Evolutionary conservation across 1,140 invertebrate genomes (phyloP), one percentile per base, ranked within the genome.

Genomic region (Platyura marginata): DNA sequence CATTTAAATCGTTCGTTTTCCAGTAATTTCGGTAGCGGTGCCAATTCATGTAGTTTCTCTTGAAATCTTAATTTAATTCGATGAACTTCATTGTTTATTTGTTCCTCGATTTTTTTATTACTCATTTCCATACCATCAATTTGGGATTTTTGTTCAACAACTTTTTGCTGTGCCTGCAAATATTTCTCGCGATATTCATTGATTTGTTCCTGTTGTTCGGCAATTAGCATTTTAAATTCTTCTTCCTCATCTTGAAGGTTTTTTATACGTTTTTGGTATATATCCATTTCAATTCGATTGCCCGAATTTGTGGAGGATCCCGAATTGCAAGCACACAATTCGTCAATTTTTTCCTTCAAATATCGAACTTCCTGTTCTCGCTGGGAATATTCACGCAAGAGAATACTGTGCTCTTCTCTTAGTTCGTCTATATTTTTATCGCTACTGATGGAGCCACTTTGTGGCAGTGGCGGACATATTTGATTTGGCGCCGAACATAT

Each of bases 131-230:
- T 75, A 47, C 80, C 68, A 38, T 81, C 75, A 23, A 82, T 66
- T 44, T 79, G 75, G 10, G 75, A 63, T 10, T 69, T 65, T 52
- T 81, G 79, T 54, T 82, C 79, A 57, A 82, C 79, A 2, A 80
- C 77, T 47, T 72, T 61, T 60, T 82, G 75, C 49, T 81, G 78
- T 2, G 79, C 75, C 64, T 77, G 60, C 21, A 78, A 49, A 49
- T 76, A 77, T 66, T 81, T 82, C 44, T 77, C 74, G 43, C 77
- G 67, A 51, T 82, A 82, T 46, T 81, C 77, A 43, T 81, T 77
- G 3, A 81, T 49, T 56, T 82, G 79, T 13, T 64, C 58, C 6
- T 74, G 70, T 51, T 81, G 75, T 51, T 82, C 79, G 44, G 77
- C 73, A 54, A 79, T 73, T 15, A 78, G 55, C 9, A 65, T 65